phyloP scores from a whole-genome alignment of 2,888 invertebrate genomes.

The Meganola albula region DNA sequence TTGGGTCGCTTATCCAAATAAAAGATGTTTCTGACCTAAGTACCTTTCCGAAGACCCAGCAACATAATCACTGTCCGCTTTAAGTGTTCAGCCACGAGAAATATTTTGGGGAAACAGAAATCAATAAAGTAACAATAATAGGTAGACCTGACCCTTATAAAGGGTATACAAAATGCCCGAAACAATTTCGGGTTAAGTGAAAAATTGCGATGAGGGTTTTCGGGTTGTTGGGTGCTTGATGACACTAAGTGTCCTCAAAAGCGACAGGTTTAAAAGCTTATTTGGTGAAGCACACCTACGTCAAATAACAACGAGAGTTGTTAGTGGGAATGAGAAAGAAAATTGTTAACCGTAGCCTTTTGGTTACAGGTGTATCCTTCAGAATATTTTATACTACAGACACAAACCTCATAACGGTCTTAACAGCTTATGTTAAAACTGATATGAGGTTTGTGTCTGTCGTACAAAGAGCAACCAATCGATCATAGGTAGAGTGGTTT shows the following conservation, averaged over 20 bases:
- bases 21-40: slow-evolving; percentile 26
- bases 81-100: slow-evolving; percentile 14
- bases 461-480: too few species aligned
- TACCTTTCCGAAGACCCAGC: slow-evolving; percentile 22
- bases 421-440: too few species aligned
- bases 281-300: slow-evolving; percentile 33
- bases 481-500: too few species aligned
- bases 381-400: too few species aligned
- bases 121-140: slow-evolving; percentile 23
- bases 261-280: slow-evolving; percentile 38
- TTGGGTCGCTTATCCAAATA: slow-evolving; percentile 44
- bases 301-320: slow-evolving; percentile 36
- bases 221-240: slow-evolving; percentile 31
- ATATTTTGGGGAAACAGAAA: slow-evolving; percentile 15
- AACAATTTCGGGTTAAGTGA: slow-evolving; percentile 34
- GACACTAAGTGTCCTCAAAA: slow-evolving; percentile 32
- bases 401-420: too few species aligned
- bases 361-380: too few species aligned
- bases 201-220: slow-evolving; percentile 33
- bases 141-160: slow-evolving; percentile 16
- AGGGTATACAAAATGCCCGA: slow-evolving; percentile 23
- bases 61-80: slow-evolving; percentile 26
- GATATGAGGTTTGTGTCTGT: too few species aligned
- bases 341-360: slow-evolving; percentile 34
- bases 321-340: slow-evolving; percentile 37